Conservation (phyloP, 2,113 vertebrate species). For the Synchiropus splendidus region DNA sequence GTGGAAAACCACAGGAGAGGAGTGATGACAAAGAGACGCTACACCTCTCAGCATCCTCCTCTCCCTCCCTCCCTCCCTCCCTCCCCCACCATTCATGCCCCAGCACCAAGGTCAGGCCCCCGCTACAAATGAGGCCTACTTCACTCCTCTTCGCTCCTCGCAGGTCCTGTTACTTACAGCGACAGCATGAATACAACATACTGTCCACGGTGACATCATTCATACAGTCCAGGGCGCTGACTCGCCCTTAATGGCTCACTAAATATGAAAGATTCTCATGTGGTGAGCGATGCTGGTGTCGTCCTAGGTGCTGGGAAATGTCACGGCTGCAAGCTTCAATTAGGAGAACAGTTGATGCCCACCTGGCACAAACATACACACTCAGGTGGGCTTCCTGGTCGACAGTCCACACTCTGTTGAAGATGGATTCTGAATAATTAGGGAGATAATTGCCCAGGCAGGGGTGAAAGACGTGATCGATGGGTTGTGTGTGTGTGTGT, state of each 20-base stretch:
- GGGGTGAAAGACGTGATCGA: conserved; percentile 59
- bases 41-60: conserved; percentile 36
- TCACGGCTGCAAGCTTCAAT: too few species aligned
- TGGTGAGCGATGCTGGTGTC: conserved; percentile 16
- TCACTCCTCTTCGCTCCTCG: conserved; percentile 32
- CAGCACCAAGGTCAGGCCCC: conserved; percentile 49
- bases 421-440: conserved; percentile 68
- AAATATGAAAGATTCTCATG: conserved; percentile 53
- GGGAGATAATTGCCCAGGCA: conserved; percentile 63
- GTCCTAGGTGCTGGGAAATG: conserved; percentile 11
- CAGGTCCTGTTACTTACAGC: conserved; percentile 31
- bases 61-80: conserved; percentile 39
- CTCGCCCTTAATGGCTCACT: conserved; percentile 44
- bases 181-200: conserved; percentile 60
- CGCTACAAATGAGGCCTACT: conserved; percentile 45
- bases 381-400: conserved; percentile 50
- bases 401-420: conserved; percentile 42
- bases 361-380: conserved; percentile 11
- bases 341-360: too few species aligned
- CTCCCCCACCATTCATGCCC: conserved; percentile 47
- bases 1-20: conserved; percentile 47
- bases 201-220: conserved; percentile 56
- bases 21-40: conserved; percentile 60
- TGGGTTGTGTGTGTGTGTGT: conserved; percentile 34
- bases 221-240: conserved; percentile 47